These are phyloP conservation scores for Lethocerus indicus DNA, from an alignment of 1,140 invertebrate genomes.

Conservation along the genomic window DNA sequence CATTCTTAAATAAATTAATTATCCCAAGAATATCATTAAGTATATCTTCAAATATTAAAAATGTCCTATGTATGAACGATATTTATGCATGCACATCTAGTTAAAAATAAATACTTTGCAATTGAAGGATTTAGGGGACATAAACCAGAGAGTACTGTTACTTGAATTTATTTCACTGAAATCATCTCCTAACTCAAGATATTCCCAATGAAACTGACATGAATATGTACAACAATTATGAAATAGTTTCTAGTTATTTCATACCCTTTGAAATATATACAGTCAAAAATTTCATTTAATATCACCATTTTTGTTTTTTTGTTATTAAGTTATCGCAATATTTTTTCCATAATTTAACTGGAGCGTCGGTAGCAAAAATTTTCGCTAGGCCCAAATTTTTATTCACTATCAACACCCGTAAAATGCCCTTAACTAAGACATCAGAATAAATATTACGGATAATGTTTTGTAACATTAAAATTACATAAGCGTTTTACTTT, in stretches of 20 bases:
- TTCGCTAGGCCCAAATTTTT: neutral
- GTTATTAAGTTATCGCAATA: neutral
- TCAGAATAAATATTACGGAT: slow-evolving; percentile 9
- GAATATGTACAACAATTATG: slow-evolving; percentile 9
- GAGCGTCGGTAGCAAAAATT: neutral
- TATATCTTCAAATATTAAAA: too few species aligned
- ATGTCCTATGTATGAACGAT: too few species aligned
- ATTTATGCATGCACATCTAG: too few species aligned
- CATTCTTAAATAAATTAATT: too few species aligned
- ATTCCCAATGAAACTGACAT: slow-evolving; percentile 3
- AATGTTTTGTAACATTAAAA: slow-evolving; percentile 8
- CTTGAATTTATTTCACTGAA: slow-evolving; percentile 10
- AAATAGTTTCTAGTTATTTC: slow-evolving; percentile 6
- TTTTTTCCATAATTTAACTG: neutral
- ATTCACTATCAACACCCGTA: slow-evolving; percentile 8
- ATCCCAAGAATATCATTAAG: too few species aligned
- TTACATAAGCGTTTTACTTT: slow-evolving; percentile 11
- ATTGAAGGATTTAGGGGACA: too few species aligned
- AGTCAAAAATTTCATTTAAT: slow-evolving; percentile 5
- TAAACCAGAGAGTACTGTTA: neutral
- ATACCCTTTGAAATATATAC: slow-evolving; percentile 10
- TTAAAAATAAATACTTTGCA: too few species aligned
- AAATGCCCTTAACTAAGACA: slow-evolving; percentile 1
- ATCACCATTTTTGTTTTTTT: slow-evolving; percentile 7
- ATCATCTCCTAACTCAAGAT: slow-evolving; percentile 7